Evolutionary conservation across 2,113 vertebrate species (phyloP).

Genomic region (Odocoileus hemionus): DNA sequence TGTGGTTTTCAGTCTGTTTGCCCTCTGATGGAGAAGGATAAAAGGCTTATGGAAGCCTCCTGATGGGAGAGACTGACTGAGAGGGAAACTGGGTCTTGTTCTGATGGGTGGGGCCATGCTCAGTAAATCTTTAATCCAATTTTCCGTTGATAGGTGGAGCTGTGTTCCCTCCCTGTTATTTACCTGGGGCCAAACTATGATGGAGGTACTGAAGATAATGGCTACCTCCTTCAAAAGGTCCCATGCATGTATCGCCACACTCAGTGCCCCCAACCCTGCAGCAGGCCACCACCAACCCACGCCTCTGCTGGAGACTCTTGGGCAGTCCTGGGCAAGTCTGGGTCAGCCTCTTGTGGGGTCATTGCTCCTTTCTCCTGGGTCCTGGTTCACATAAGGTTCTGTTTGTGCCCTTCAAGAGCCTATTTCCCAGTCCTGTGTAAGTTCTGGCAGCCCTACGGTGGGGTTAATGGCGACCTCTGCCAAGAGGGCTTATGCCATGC

Average conservation of each 20-base stretch:
- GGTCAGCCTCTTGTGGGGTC: neutral
- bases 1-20: neutral
- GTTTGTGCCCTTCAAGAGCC: neutral
- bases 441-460: neutral
- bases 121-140: neutral
- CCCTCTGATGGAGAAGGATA: neutral
- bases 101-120: neutral
- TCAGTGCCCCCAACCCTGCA: neutral
- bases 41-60: neutral
- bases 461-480: neutral
- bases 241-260: neutral
- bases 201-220: neutral
- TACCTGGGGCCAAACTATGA: neutral
- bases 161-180: neutral
- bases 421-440: neutral
- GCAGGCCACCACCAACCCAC: fast-evolving
- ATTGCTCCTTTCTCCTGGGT: neutral
- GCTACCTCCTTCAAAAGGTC: neutral
- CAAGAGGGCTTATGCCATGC: neutral
- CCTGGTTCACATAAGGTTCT: neutral
- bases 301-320: neutral
- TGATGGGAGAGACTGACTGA: neutral
- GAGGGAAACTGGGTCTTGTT: neutral
- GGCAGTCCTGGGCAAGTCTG: neutral
- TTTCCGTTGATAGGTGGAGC: neutral